These are phyloP conservation scores for Trichomalopsis sarcophagae DNA, from an alignment of 1,140 invertebrate genomes.

Conservation along the genomic window DNA sequence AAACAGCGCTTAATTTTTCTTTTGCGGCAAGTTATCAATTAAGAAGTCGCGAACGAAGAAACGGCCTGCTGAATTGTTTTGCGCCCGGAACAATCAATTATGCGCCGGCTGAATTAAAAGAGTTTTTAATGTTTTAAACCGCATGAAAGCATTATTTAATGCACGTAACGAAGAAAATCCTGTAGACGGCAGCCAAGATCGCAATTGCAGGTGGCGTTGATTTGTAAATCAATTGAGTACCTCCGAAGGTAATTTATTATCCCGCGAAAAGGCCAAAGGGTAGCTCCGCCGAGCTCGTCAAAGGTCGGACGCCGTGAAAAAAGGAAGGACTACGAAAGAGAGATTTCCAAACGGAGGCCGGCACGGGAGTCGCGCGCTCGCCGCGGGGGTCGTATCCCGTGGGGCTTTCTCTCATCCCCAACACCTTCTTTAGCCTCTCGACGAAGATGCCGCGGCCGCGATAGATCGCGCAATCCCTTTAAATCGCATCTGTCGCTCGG, in stretches of 20 bases:
- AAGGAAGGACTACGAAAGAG: not conserved
- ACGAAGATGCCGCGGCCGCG: slow-evolving; percentile 10
- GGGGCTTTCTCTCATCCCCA: slow-evolving; percentile 58
- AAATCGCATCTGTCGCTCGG: slow-evolving; percentile 29
- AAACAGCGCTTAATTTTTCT: slow-evolving; percentile 43
- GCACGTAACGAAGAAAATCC: not conserved
- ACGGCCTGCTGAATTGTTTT: not conserved
- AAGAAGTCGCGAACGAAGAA: slow-evolving; percentile 21
- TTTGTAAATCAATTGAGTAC: slow-evolving; percentile 54
- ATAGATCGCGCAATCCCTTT: slow-evolving; percentile 32
- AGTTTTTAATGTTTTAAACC: not conserved
- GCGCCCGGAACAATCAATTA: slow-evolving; percentile 31
- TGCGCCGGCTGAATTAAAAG: slow-evolving; percentile 19
- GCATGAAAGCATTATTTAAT: no score
- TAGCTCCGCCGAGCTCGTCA: not conserved
- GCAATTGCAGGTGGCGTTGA: slow-evolving; percentile 35
- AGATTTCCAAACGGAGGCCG: slow-evolving; percentile 63
- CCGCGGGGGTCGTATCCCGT: slow-evolving; percentile 67
- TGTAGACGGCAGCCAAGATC: not conserved
- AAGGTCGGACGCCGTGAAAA: slow-evolving; percentile 26
- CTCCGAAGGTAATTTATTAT: slow-evolving; percentile 52
- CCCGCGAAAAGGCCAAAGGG: slow-evolving; percentile 42
- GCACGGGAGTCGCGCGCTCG: slow-evolving; percentile 66
- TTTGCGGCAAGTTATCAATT: slow-evolving; percentile 45
- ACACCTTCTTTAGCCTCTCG: slow-evolving; percentile 58